Base-by-base conservation (phyloP, 2,888 invertebrate genomes). In the Dilophus febrilis region DNA sequence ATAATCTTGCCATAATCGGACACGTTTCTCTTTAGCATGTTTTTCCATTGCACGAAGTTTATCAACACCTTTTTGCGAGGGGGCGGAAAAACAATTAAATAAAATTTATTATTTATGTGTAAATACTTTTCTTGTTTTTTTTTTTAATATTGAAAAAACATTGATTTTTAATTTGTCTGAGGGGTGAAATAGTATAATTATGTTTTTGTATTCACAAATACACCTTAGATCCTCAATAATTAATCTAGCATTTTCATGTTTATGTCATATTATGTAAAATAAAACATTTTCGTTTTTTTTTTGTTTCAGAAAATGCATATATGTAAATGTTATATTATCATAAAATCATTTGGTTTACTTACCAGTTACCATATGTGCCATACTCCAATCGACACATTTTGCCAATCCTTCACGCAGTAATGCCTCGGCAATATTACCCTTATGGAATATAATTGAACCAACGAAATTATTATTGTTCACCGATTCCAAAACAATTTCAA, bases 401-500 rank as follows among this genome's bases (percentile, higher is more conserved):
- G 94, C 97, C 53, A 90, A 85, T 13, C 97, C 97, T 59, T 91
- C 86, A 41, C 73, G 71, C 47, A 95, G 61, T 44, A 99, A 65
- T 19, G 82, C 72, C 58, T 95, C 97, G 0, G 97, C 94, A 54
- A 99, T 97, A 58, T 94, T 94, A 28, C 80, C 81, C 55, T 71
- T 77, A 0, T 95, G 95, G 63, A 94, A 94, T 35, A 91, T 54
- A 48, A 98, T 80, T 26, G 88, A 86, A 29, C 97, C 98, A 41
- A 95, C 82, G 53, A 91, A 85, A 58, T 90, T 92, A 53, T 80
- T 81, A 58, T 92, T 95, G 52, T 87, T 88, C 1, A 85, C 83
- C 0, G 91, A 86, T 55, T 97, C 94, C 33, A 98, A 66, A 28
- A 90, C 72, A 14, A 92, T 77, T 58, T 91, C 80, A 1, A 94